Percentiles rank a stretch among this genome's conserved stretches.
Evolutionary conservation across 2,888 invertebrate genomes (phyloP).

Genomic region (Erannis defoliaria): DNA sequence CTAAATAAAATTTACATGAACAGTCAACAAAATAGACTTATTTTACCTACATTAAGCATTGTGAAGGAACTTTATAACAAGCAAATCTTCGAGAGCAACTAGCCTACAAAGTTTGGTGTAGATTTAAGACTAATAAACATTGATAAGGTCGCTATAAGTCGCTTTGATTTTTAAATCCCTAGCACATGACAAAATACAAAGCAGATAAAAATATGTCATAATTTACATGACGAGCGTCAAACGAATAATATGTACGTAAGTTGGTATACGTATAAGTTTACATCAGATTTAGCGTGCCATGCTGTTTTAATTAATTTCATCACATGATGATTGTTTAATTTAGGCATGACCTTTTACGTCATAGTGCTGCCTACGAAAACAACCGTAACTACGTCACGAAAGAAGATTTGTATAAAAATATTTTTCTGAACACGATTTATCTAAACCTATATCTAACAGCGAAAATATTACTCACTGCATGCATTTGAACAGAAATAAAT

Average conservation of each 20-base stretch:
- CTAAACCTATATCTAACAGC: slow-evolving; percentile 9
- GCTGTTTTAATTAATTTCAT: slow-evolving; percentile 35
- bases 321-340: slow-evolving; percentile 49
- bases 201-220: slow-evolving; percentile 33
- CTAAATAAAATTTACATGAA: too few relatives aligned
- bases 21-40: too few relatives aligned
- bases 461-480: slow-evolving; percentile 25
- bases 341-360: slow-evolving; percentile 19
- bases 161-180: slow-evolving; percentile 8
- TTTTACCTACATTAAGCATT: too few relatives aligned
- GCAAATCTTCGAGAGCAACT: too few relatives aligned
- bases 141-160: slow-evolving; percentile 10
- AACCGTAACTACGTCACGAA: slow-evolving; percentile 16
- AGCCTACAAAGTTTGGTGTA: neutral
- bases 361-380: slow-evolving; percentile 2
- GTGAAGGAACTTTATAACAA: neutral
- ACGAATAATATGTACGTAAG: neutral
- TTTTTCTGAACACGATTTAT: slow-evolving; percentile 14
- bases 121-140: neutral
- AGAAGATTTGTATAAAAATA: slow-evolving; percentile 15
- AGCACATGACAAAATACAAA: slow-evolving; percentile 24
- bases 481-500: slow-evolving; percentile 12
- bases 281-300: slow-evolving; percentile 43
- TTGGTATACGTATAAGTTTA: too few relatives aligned
- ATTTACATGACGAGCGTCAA: slow-evolving; percentile 9